These are phyloP conservation scores for Osmerus mordax DNA, from an alignment of 2,113 vertebrate genomes.

Conservation along the genomic window DNA sequence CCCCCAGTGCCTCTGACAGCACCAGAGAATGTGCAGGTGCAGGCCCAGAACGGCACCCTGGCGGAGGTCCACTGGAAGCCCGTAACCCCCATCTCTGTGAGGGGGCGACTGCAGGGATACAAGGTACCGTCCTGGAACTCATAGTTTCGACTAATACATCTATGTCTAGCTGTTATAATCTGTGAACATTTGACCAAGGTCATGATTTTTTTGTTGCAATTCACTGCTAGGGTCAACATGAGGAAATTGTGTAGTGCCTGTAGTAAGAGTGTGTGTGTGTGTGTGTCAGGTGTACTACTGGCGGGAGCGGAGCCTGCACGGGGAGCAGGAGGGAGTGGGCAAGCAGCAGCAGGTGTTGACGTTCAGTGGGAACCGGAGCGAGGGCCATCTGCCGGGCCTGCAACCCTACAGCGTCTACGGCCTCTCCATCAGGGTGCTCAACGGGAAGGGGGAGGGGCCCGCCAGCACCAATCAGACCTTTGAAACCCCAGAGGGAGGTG, in stretches of 20 bases:
- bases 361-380: conserved; percentile 83
- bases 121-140: conserved; percentile 66
- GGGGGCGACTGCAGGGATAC: conserved; percentile 88
- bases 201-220: too few species aligned
- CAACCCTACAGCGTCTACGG: conserved; percentile 85
- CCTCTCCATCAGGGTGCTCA: conserved; percentile 83
- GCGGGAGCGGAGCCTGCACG: conserved; percentile 74
- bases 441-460: conserved; percentile 90
- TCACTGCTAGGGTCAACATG: background rate
- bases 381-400: conserved; percentile 83
- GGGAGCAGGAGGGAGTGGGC: conserved; percentile 67
- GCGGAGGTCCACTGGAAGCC: conserved; percentile 90
- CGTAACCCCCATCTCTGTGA: conserved; percentile 75
- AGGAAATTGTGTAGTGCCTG: background rate
- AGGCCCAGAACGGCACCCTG: conserved; percentile 83
- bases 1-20: conserved; percentile 83
- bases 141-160: background rate
- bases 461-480: conserved; percentile 77
- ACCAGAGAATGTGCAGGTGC: conserved; percentile 80
- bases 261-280: background rate
- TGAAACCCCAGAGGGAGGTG: conserved; percentile 93
- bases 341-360: conserved; percentile 78
- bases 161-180: background rate
- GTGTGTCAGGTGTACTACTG: conserved; percentile 83
- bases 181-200: too few species aligned